Evolutionary conservation across 2,113 vertebrate genomes (phyloP).

Genomic region (Python bivittatus): DNA sequence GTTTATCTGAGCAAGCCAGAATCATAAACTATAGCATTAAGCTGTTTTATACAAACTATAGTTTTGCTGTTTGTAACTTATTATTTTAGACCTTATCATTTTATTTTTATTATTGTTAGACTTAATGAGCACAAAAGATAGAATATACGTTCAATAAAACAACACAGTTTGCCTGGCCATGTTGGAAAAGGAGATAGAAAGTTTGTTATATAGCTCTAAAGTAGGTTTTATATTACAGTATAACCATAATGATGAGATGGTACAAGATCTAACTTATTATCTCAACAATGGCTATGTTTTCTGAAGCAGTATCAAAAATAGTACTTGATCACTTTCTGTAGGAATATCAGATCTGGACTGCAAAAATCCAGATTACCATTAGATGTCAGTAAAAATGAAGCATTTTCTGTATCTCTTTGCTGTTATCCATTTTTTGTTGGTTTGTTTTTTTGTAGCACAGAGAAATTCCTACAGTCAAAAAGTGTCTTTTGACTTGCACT

Average conservation of each 20-base stretch:
- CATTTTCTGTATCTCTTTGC: background rate
- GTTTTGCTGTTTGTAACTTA: background rate
- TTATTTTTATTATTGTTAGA: background rate
- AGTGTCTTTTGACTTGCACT: too few relatives aligned
- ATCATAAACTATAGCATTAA: background rate
- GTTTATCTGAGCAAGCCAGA: background rate
- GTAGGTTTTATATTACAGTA: background rate
- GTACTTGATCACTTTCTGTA: background rate
- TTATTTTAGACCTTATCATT: background rate
- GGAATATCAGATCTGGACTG: background rate
- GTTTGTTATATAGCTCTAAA: background rate
- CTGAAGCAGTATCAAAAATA: background rate
- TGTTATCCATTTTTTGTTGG: background rate
- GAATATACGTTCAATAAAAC: background rate
- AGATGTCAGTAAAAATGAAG: background rate
- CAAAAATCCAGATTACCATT: background rate
- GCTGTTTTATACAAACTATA: background rate
- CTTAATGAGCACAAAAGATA: background rate
- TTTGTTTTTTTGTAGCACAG: background rate
- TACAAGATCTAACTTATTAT: background rate
- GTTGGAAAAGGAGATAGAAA: background rate
- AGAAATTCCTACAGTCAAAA: background rate
- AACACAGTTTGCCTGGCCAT: background rate
- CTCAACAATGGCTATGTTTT: background rate
- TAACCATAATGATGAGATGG: background rate